Evolutionary conservation across 2,113 vertebrate species (phyloP), one percentile per base, ranked within the genome.

Genomic region (Lipotes vexillifer): DNA sequence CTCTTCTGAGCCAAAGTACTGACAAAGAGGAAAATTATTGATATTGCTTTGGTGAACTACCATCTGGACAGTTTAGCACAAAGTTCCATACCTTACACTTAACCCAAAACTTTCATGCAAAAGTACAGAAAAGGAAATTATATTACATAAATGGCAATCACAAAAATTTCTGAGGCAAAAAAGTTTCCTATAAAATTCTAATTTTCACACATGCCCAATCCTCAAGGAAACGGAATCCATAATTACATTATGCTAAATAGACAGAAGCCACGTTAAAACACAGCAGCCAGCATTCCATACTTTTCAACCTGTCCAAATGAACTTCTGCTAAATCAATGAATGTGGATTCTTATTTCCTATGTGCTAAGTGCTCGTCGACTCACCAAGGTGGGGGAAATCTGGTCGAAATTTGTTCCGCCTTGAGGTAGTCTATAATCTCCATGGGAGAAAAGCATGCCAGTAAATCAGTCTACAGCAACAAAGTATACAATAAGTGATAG

Each of bases 241-340:
- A 33, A 31, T 72, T 15, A 3, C 3, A 11, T 72, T 27, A 27
- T 7, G 49, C 6, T n/a, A 31, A 49, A 12, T 13, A 41, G 44
- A 55, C 0, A 36, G 49, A 82, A 81, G 1, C 9, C 2, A 41
- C 0, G 0, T 4, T 3, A 13, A 68, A 52, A 13, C 23, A 59
- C 44, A 74, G 27, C 36, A 20, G 18, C 3, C 33, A 20, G 57
- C 23, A 12, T 2, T 4, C 65, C 33, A 8, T 3, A 8, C 12
- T 31, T 5, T 14, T 8, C 59, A 9, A 31, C 6, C 55, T n/a
- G 8, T 18, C 55, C 71, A 29, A 18, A 65, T 10, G 12, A 13
- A 14, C 44, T 31, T 33, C 61, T 38, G 83, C 44, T 18, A 46
- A 38, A 63, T n/a, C 41, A 33, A 20, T 33, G 55, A 46, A 36